A percentile compares a stretch with the other conserved stretches of the same genome.
Conservation (phyloP, 2,888 invertebrate genomes). For the Apamea anceps region DNA sequence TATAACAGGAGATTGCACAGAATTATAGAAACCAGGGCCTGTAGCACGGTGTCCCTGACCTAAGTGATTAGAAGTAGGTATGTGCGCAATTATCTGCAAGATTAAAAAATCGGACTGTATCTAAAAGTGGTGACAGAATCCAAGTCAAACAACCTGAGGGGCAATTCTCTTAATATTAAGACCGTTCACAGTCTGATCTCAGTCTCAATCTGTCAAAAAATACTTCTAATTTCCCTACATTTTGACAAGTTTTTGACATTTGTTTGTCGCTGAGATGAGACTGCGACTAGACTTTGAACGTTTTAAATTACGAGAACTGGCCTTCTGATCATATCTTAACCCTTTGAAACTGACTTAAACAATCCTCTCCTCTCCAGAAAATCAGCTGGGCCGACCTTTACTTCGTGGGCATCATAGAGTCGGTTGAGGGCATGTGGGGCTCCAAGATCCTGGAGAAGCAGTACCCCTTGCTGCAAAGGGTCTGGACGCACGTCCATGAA, state of each 20-base stretch:
- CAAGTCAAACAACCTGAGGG: too few relatives aligned
- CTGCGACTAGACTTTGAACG: too few relatives aligned
- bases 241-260: too few relatives aligned
- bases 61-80: background rate
- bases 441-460: slow-evolving; percentile 65
- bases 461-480: slow-evolving; percentile 66
- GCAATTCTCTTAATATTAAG: too few relatives aligned
- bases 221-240: too few relatives aligned
- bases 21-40: background rate
- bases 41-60: too few relatives aligned
- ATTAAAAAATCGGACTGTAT: background rate
- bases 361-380: slow-evolving; percentile 34
- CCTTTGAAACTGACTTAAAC: background rate
- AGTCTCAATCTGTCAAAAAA: too few relatives aligned
- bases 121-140: background rate
- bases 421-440: slow-evolving; percentile 68
- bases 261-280: too few relatives aligned
- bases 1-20: background rate
- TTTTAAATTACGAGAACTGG: too few relatives aligned
- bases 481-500: slow-evolving; percentile 68
- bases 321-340: background rate
- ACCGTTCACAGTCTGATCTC: too few relatives aligned
- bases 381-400: slow-evolving; percentile 72
- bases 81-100: too few relatives aligned
- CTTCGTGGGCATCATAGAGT: slow-evolving; percentile 72